Evolutionary conservation across 1,140 invertebrate genomes (phyloP), one percentile per base, ranked within the genome.

Genomic region (Drosophila bipectinata): DNA sequence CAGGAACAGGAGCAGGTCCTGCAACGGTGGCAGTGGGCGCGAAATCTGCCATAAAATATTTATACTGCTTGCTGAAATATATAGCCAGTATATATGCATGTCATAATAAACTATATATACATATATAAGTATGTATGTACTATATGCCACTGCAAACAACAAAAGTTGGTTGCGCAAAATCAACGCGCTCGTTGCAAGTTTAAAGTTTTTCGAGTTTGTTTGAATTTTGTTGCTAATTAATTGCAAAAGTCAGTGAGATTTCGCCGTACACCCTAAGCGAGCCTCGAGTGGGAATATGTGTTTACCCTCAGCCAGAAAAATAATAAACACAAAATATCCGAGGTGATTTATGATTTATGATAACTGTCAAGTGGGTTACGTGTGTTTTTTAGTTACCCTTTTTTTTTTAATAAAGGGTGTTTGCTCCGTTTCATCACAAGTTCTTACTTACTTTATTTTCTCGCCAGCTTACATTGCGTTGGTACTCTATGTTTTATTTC

Each of bases 151-250:
- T 55, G 59, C 74, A 87, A 82, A 87, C 54, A 72, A 76, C 55
- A 67, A 62, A 74, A 88, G 73, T 67, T 81, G 53, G 44, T 59
- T 69, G 64, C 54, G 48, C 58, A 80, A 85, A 84, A 84, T 80
- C 80, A 80, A 60, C 75, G 66, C 59, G 45, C 34, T 67, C 72
- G 67, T 75, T 88, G 51, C 68, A 60, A 87, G 75, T 79, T 79
- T 72, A 54, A 55, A 63, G 41, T 69, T 82, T 63, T 53, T 41
- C 58, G 60, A 88, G 83, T 83, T 83, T 87, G 83, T 87, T 88
- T 83, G 84, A 79, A 83, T 83, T 88, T 79, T 83, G 83, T 79
- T 88, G 83, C 79, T 88, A 88, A 88, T 88, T 88, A 88, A 88
- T 88, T 88, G 83, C 83, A 59, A 88, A 88, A 88, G 76, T 72